phyloP scores from a whole-genome alignment of 2,113 vertebrate genomes.

The Tilapia sparmanii region DNA sequence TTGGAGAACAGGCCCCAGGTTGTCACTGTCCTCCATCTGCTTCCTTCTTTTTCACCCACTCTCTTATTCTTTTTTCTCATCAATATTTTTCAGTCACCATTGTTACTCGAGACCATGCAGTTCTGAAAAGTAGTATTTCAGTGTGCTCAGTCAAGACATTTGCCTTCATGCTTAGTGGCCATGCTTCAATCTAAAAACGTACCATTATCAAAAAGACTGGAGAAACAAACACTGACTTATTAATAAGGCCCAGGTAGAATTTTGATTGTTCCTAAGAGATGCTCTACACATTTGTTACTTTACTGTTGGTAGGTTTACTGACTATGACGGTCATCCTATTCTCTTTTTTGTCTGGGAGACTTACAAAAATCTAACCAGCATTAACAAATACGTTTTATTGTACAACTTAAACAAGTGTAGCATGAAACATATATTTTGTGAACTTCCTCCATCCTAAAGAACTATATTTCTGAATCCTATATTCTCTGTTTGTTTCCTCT shows the following conservation, averaged over 20 bases:
- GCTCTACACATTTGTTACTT: not conserved
- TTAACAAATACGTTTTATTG: not conserved
- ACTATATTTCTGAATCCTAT: not conserved
- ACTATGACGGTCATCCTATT: not conserved
- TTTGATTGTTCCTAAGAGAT: rapidly evolving
- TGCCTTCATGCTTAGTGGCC: not conserved
- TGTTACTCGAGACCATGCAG: not conserved
- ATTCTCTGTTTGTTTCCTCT: not conserved
- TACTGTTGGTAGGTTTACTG: not conserved
- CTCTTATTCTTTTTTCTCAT: not conserved
- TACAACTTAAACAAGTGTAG: not conserved
- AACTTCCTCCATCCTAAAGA: not conserved
- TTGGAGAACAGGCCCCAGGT: not conserved
- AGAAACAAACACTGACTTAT: not conserved
- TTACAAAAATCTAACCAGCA: not conserved
- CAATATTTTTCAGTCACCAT: not conserved
- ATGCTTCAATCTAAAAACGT: not conserved
- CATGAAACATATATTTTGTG: not conserved
- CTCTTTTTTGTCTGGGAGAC: not conserved
- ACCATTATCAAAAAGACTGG: not conserved
- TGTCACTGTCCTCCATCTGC: not conserved
- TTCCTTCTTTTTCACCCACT: not conserved
- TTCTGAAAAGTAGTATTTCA: not conserved
- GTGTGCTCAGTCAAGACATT: not conserved
- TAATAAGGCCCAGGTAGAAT: not conserved